Base-by-base conservation (phyloP, 2,888 invertebrate genomes). In the Amiota minor region DNA sequence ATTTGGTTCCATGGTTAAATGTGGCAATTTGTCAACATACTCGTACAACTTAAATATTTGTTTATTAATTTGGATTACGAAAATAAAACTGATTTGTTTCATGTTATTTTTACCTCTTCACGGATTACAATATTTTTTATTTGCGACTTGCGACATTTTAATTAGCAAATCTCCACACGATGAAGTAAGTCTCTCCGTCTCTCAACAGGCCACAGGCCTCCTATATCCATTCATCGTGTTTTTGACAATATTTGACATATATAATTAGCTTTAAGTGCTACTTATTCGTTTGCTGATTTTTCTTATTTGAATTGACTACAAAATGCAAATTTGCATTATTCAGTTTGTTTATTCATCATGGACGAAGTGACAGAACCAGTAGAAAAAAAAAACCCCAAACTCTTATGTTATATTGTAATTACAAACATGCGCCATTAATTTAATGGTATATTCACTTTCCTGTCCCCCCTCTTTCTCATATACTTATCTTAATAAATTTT, bases 121-220 rank as follows among this genome's bases (percentile, higher is more conserved):
- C 6, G 35, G 4, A 59, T 23, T 59, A 20, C 18, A 9, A 23
- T 23, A 59, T 59, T 20, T 65, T 46, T 65, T 65, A 47, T n/a
- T 65, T 65, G 65, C 12, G 18, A 65, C 47, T 65, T 47, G 65
- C 65, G 65, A 65, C 65, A 65, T 65, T 65, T 65, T 65, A 65
- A 65, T 65, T 65, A 65, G 65, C 47, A 16, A 11, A 4, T 16
- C 16, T 14, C 16, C 59, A 16, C 16, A 11, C 18, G 59, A 59
- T 18, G 6, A 35, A 35, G 2, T 23, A 1, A 23, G 23, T 35
- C 35, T 8, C 35, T 35, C 35, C 6, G 6, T 35, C 35, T 35
- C 35, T 35, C 35, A 35, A 35, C 35, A 35, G 35, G 59, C 59
- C 18, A 20, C 16, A 12, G 10, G 16, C 12, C n/a, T 10, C 49